These are phyloP conservation scores for Prinia subflava DNA, from an alignment of 2,113 vertebrate species.

Conservation along the genomic window DNA sequence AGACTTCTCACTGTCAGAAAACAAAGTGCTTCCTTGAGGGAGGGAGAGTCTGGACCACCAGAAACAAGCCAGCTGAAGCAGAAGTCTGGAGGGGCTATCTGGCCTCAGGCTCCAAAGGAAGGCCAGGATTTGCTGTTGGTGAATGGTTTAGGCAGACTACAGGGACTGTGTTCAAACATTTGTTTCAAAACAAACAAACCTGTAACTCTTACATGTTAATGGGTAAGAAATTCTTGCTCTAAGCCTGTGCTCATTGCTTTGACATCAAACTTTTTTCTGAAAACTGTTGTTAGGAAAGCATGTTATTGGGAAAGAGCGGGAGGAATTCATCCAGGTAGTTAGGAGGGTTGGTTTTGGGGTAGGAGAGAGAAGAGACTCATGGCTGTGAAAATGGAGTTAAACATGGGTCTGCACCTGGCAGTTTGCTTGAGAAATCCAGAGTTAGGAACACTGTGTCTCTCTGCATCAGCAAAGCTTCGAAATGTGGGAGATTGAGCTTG, in stretches of 20 bases:
- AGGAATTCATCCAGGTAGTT: not conserved
- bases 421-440: not conserved
- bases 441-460: not conserved
- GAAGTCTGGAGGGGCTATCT: not conserved
- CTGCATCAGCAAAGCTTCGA: not conserved
- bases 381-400: not conserved
- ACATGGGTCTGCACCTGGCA: not conserved
- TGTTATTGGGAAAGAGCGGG: not conserved
- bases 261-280: not conserved
- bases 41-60: not conserved
- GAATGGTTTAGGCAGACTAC: not conserved
- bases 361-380: not conserved
- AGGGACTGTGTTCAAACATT: not conserved
- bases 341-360: not conserved
- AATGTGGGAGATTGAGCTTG: not conserved
- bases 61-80: not conserved
- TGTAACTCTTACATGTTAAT: not conserved
- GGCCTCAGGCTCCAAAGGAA: not conserved
- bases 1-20: not conserved
- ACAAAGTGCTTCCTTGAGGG: not conserved
- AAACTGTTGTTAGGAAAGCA: not conserved
- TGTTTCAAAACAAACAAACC: constrained; percentile 17
- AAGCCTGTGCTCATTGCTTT: not conserved
- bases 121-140: not conserved
- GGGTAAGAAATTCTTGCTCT: not conserved